Conservation (phyloP, 2,113 vertebrate genomes). For the Corythoichthys intestinalis region DNA sequence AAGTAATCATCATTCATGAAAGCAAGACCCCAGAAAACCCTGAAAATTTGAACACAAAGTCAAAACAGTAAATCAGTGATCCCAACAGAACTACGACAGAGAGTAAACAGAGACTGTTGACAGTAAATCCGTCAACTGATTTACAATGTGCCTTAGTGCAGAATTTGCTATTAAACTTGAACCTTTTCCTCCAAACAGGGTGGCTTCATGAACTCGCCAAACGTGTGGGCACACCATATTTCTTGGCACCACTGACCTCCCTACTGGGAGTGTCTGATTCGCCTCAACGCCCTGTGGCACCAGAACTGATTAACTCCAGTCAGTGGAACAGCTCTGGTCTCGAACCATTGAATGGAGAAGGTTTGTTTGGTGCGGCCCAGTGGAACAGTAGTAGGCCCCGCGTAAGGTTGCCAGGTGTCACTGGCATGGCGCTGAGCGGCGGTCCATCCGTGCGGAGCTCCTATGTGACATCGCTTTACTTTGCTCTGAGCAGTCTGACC, state of each 20-base stretch:
- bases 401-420: constrained; percentile 22
- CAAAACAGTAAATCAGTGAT: neutral
- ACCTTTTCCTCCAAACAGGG: constrained; percentile 53
- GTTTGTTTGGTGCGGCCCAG: constrained; percentile 45
- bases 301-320: constrained; percentile 55
- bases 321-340: constrained; percentile 61
- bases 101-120: neutral
- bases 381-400: constrained; percentile 53
- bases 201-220: constrained; percentile 81
- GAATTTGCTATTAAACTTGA: neutral
- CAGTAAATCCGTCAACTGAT: constrained; percentile 14
- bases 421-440: constrained; percentile 59
- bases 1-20: neutral
- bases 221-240: constrained; percentile 74
- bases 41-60: neutral
- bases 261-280: constrained; percentile 61
- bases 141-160: constrained; percentile 5
- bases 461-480: constrained; percentile 80
- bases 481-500: constrained; percentile 80
- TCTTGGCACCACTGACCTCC: constrained; percentile 65
- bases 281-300: constrained; percentile 34
- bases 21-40: neutral
- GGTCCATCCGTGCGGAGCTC: constrained; percentile 78
- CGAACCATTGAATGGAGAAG: constrained; percentile 31
- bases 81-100: neutral